Conservation (phyloP, 2,797 vertebrate species). For the Danionella dracula region DNA sequence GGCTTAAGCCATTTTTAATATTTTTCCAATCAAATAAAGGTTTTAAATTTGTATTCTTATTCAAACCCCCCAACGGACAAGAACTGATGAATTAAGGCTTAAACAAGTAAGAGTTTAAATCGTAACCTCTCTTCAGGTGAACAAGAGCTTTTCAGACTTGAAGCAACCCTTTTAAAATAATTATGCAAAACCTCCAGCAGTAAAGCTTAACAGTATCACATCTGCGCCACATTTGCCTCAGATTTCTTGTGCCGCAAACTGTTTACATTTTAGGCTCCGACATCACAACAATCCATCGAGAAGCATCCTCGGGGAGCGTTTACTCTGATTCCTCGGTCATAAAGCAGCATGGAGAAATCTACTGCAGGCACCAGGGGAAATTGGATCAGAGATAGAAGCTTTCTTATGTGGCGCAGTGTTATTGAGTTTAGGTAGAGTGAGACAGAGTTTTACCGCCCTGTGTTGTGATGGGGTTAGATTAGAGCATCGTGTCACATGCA, state of each 20-base stretch:
- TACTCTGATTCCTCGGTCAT: constrained; percentile 6
- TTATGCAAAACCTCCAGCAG: too few relatives aligned
- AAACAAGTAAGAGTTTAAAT: too few relatives aligned
- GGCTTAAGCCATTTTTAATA: too few relatives aligned
- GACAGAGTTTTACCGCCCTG: constrained; percentile 54
- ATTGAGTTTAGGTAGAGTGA: constrained; percentile 65
- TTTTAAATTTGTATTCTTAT: too few relatives aligned
- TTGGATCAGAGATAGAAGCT: constrained; percentile 65
- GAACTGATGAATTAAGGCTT: too few relatives aligned
- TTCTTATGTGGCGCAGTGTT: constrained; percentile 46
- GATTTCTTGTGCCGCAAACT: background rate
- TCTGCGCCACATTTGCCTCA: constrained; percentile 10
- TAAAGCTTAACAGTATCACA: too few relatives aligned
- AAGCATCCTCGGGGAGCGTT: constrained; percentile 27
- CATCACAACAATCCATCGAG: constrained; percentile 25
- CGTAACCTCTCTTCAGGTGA: too few relatives aligned
- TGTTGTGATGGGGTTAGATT: constrained; percentile 41
- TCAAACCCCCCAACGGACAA: too few relatives aligned
- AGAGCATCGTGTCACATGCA: constrained; percentile 23
- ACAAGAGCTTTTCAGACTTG: too few relatives aligned
- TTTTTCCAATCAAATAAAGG: too few relatives aligned
- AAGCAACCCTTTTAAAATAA: too few relatives aligned
- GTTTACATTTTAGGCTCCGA: constrained; percentile 13
- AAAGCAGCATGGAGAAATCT: constrained; percentile 24
- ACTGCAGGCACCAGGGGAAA: constrained; percentile 47